These are phyloP conservation scores for Typhlichthys eigenmanni DNA, from an alignment of 2,797 vertebrate genomes.

Conservation along the genomic window DNA sequence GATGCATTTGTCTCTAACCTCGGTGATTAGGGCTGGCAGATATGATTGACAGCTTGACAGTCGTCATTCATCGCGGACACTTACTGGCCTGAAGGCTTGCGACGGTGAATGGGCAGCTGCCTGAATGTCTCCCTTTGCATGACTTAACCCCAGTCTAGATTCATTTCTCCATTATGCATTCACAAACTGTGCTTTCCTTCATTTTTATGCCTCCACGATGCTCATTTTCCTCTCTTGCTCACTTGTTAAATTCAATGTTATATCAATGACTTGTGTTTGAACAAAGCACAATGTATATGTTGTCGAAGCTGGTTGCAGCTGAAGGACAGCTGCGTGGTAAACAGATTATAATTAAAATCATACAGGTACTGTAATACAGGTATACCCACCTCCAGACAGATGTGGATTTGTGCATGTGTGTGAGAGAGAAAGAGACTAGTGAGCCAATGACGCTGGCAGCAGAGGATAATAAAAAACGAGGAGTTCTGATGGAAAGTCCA, in stretches of 20 bases:
- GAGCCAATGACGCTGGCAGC: constrained; percentile 13
- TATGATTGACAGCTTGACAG: constrained; percentile 48
- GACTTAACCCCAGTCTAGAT: constrained; percentile 31
- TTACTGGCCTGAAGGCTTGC: neutral
- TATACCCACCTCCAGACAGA: neutral
- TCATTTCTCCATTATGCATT: constrained; percentile 44
- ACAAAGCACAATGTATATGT: too few species aligned
- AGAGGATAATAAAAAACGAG: neutral
- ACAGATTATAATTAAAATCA: too few species aligned
- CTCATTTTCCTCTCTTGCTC: neutral
- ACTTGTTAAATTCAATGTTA: neutral
- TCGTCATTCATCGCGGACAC: constrained; percentile 21
- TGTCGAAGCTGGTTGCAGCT: too few species aligned
- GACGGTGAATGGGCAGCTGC: neutral
- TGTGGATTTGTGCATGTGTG: neutral
- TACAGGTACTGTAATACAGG: too few species aligned
- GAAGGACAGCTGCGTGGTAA: too few species aligned
- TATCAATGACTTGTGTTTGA: too few species aligned
- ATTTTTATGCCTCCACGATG: neutral
- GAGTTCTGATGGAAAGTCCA: neutral
- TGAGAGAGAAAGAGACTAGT: constrained; percentile 17
- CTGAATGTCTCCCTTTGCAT: constrained; percentile 19
- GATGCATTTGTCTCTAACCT: constrained; percentile 16
- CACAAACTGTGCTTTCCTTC: constrained; percentile 17
- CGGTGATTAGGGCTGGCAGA: constrained; percentile 26